phyloP scores from a whole-genome alignment of 2,113 vertebrate genomes.

The Petaurus breviceps region DNA sequence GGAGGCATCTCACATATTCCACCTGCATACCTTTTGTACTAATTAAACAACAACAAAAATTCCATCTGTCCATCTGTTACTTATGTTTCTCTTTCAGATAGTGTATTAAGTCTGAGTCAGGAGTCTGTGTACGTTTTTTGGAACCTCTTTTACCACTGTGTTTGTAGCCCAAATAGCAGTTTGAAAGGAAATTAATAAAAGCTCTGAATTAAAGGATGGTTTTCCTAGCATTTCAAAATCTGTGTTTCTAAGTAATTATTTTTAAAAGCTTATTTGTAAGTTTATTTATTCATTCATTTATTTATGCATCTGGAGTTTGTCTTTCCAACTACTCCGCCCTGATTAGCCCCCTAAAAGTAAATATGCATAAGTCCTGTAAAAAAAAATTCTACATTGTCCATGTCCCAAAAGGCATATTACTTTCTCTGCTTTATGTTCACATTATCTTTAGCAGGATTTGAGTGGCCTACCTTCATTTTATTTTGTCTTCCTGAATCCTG shows the following conservation, averaged over 20 bases:
- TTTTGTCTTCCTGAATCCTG: not conserved
- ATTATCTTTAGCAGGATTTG: not conserved
- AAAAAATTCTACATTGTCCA: not conserved
- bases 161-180: not conserved
- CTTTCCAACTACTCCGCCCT: not conserved
- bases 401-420: not conserved
- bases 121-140: not conserved
- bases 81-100: not conserved
- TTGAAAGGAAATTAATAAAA: constrained; percentile 1
- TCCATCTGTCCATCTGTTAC: not conserved
- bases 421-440: not conserved
- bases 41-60: not conserved
- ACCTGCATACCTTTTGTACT: not conserved
- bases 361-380: not conserved
- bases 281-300: not conserved
- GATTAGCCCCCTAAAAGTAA: not conserved
- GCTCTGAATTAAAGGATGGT: not conserved
- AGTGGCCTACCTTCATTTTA: not conserved
- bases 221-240: not conserved
- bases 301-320: not conserved
- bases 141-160: not conserved
- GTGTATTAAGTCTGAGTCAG: not conserved
- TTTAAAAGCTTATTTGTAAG: not conserved
- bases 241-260: constrained; percentile 31
- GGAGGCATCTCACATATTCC: not conserved